Conservation (phyloP, 2,113 vertebrate species). For the Centropus unirufus region DNA sequence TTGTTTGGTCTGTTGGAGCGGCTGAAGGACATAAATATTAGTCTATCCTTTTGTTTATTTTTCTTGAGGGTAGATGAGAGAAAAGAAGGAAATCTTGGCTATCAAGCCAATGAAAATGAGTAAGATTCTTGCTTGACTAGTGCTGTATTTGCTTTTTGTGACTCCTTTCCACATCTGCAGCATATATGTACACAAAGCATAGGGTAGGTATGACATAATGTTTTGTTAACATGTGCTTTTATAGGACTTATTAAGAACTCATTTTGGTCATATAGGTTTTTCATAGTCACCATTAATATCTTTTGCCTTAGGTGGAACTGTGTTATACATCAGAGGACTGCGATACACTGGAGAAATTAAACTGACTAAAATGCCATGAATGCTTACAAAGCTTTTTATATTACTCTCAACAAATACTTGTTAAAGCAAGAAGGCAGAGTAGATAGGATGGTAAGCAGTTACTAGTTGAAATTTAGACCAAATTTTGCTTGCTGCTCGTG, state of each 20-base stretch:
- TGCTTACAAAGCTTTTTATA: not conserved
- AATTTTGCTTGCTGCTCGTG: not conserved
- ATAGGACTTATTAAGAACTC: conserved; percentile 9
- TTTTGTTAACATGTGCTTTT: conserved; percentile 19
- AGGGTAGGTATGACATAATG: not conserved
- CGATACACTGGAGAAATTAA: conserved; percentile 8
- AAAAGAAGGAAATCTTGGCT: conserved; percentile 26
- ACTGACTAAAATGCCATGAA: not conserved
- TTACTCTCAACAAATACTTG: not conserved
- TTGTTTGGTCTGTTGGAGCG: conserved; percentile 67
- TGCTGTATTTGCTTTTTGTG: conserved; percentile 5
- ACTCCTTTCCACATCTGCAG: conserved; percentile 13
- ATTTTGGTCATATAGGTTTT: not conserved
- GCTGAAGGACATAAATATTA: conserved; percentile 67
- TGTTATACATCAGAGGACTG: not conserved
- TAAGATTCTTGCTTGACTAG: conserved; percentile 20
- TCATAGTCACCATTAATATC: not conserved
- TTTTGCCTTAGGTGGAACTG: not conserved
- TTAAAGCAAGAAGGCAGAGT: not conserved
- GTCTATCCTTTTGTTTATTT: conserved; percentile 61
- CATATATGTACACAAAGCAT: not conserved
- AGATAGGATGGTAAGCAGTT: not conserved
- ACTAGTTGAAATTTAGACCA: not conserved
- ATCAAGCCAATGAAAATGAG: conserved; percentile 53
- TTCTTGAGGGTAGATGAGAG: conserved; percentile 56